These are phyloP conservation scores for Caenorhabditis uteleia DNA, from an alignment of 2,888 invertebrate species.

Conservation along the genomic window DNA sequence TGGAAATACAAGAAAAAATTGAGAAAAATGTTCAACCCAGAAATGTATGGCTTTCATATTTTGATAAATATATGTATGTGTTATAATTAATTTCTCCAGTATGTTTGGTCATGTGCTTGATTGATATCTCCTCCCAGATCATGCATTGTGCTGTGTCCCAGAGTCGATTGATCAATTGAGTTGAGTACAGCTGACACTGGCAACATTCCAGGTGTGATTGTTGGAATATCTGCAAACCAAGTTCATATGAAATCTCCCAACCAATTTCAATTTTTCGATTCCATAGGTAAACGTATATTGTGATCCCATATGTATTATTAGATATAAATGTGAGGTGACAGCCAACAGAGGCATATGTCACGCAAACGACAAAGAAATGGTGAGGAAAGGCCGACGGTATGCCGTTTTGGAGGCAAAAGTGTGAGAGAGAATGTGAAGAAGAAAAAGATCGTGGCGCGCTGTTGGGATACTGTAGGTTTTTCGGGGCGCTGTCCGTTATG, in stretches of 20 bases:
- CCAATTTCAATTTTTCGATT: slow-evolving; percentile 1
- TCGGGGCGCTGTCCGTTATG: no score
- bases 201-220: slow-evolving; percentile 44
- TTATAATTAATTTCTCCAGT: slow-evolving; percentile 38
- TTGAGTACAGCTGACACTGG: slow-evolving; percentile 56
- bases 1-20: no score
- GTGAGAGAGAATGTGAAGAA: background rate
- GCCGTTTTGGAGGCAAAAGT: background rate
- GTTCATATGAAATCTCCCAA: no score
- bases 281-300: slow-evolving; percentile 35
- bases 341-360: slow-evolving; percentile 41
- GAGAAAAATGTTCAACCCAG: slow-evolving; percentile 1
- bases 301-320: slow-evolving; percentile 38
- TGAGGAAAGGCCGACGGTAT: slow-evolving; percentile 28
- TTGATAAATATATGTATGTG: background rate
- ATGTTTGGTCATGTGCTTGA: slow-evolving; percentile 37
- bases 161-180: slow-evolving; percentile 41
- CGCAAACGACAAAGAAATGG: slow-evolving; percentile 42
- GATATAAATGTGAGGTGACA: slow-evolving; percentile 45
- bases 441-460: no score
- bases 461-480: slow-evolving; percentile 2
- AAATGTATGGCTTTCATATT: slow-evolving; percentile 1
- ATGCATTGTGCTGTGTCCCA: slow-evolving; percentile 34
- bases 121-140: slow-evolving; percentile 26
- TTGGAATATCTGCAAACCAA: slow-evolving; percentile 43